A percentile compares a stretch with the other conserved stretches of the same genome.
These are phyloP conservation scores for Corythornis madagascariensis DNA, from an alignment of 2,113 vertebrate species.

Conservation along the genomic window DNA sequence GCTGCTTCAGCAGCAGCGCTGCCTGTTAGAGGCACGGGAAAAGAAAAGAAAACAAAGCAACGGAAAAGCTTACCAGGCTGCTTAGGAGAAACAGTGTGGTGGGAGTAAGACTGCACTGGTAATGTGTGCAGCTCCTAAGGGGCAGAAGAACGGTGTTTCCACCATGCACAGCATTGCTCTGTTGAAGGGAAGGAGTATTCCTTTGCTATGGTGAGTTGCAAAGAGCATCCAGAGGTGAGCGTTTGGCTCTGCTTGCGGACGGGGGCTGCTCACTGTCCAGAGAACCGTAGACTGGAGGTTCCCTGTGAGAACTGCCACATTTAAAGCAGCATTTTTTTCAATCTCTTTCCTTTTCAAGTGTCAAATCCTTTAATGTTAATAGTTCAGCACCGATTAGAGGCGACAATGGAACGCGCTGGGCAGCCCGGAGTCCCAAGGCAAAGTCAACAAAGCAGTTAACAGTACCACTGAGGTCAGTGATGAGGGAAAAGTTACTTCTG, in stretches of 20 bases:
- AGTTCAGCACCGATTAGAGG: background rate
- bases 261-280: background rate
- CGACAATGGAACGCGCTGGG: constrained; percentile 4
- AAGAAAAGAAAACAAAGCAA: background rate
- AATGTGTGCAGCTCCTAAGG: background rate
- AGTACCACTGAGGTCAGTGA: background rate
- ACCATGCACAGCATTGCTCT: background rate
- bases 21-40: background rate
- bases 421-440: background rate
- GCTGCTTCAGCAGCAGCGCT: background rate
- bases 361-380: constrained; percentile 28
- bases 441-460: background rate
- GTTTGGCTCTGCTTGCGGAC: background rate
- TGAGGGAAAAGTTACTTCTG: constrained; percentile 27
- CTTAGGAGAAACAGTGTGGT: background rate
- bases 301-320: background rate
- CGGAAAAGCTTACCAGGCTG: background rate
- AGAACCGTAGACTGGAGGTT: background rate
- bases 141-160: background rate
- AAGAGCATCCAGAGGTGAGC: background rate
- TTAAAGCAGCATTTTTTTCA: background rate
- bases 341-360: background rate
- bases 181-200: background rate
- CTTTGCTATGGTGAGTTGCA: background rate
- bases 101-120: background rate